Evolutionary conservation across 2,113 vertebrate species (phyloP), one percentile per base, ranked within the genome.

Genomic region (Lonchura striata): DNA sequence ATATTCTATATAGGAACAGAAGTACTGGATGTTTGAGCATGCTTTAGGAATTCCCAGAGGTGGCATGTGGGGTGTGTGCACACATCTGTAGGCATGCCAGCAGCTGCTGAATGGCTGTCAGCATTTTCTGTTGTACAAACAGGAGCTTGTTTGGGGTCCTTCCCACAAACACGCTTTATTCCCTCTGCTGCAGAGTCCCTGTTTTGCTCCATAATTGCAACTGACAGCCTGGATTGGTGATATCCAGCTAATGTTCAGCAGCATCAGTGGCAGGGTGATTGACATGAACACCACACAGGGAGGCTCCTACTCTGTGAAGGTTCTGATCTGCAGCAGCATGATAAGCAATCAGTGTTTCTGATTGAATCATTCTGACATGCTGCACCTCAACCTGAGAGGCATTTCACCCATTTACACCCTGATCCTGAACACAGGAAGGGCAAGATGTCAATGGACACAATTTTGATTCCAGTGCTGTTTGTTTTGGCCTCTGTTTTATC

Each of bases 61-160:
- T 59, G 82, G 12, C 54, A 31, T 1, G 18, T 30, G 66, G 56
- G 0, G 0, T 15, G 60, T 28, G 22, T 61, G 46, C 14, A 1
- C 10, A 23, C 0, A 0, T 83, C 57, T 75, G 84, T 81, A 42
- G 77, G 50, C 24, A 8, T 52, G 78, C 77, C 91, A 92, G 86
- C 86, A 86, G 68, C 50, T 49, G 25, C 46, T 5, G 31, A 61
- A 83, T 30, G 91, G 81, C 94, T 6, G 5, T 60, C 83, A 85
- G 86, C 88, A 46, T 44, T 78, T 86, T 83, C 50, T 92, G 56
- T 71, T 86, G 56, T 90, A 85, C 83, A 88, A 78, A 66, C 66
- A 69, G 88, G 11, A 52, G 42, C 68, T 86, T 65, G 60, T 84
- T 87, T 65, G 82, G 83, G 89, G 84, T 89, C 84, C 39, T 77